A percentile compares a stretch with the other conserved stretches of the same genome.
Evolutionary conservation across 2,113 vertebrate genomes (phyloP).

Genomic region (Rhea pennata): DNA sequence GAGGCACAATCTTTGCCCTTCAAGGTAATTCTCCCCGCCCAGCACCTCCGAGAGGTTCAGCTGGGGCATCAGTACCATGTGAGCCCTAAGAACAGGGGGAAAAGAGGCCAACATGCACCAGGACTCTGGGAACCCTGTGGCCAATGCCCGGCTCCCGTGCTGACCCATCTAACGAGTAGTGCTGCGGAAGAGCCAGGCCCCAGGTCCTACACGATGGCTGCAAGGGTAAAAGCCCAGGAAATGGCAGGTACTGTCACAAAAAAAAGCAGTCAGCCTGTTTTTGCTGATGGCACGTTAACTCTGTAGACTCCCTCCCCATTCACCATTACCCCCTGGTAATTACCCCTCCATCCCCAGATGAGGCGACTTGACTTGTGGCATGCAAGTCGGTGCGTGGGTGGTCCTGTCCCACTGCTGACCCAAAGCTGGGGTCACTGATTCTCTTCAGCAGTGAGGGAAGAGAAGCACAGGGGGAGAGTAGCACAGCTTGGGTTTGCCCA

Average conservation of each 20-base stretch:
- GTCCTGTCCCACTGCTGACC: not conserved
- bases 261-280: not conserved
- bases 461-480: not conserved
- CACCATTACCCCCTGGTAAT: not conserved
- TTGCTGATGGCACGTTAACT: not conserved
- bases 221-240: not conserved
- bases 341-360: not conserved
- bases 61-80: not conserved
- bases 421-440: not conserved
- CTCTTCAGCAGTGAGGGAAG: not conserved
- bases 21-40: not conserved
- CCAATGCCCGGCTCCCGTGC: not conserved
- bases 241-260: not conserved
- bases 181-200: not conserved
- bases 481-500: not conserved
- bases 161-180: not conserved
- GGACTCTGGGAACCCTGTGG: not conserved
- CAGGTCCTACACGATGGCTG: not conserved
- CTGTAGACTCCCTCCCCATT: not conserved
- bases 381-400: not conserved
- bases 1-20: not conserved
- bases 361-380: accelerated
- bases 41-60: not conserved
- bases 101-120: not conserved
- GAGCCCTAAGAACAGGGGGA: not conserved